A percentile compares a stretch with the other conserved stretches of the same genome.
These are phyloP conservation scores for Aegypius monachus DNA, from an alignment of 2,113 vertebrate genomes.

Conservation along the genomic window DNA sequence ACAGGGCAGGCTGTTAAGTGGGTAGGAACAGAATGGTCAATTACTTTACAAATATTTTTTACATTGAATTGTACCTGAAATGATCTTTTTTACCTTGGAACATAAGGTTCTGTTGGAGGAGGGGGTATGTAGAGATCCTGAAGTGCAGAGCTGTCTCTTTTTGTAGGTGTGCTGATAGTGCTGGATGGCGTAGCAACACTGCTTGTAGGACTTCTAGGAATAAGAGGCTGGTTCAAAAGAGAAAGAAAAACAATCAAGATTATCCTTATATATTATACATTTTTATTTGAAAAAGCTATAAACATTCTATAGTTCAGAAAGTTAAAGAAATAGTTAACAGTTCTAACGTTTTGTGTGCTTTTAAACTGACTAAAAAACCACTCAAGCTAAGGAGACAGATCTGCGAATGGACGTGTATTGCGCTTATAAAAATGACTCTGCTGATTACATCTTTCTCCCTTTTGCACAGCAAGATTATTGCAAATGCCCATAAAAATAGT, in stretches of 20 bases:
- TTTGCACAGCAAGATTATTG: not conserved
- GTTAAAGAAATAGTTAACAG: not conserved
- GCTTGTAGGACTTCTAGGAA: conserved; percentile 95
- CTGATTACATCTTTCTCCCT: not conserved
- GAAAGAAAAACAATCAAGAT: conserved; percentile 63
- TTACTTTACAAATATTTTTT: not conserved
- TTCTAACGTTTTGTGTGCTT: not conserved
- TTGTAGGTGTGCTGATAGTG: conserved; percentile 95
- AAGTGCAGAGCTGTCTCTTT: conserved; percentile 93
- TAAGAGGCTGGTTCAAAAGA: conserved; percentile 87
- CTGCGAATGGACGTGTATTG: not conserved
- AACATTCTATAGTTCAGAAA: not conserved
- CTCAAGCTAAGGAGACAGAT: not conserved
- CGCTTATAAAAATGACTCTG: not conserved
- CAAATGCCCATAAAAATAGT: not conserved
- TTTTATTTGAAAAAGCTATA: not conserved
- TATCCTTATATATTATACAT: not conserved
- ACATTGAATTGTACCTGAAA: not conserved
- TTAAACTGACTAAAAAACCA: not conserved
- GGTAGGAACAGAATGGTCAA: not conserved
- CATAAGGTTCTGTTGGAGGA: conserved; percentile 92
- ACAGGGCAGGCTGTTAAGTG: not conserved
- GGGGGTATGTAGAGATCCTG: conserved; percentile 97
- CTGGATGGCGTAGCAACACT: conserved; percentile 93
- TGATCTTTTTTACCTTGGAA: conserved; percentile 83